A percentile compares a stretch with the other conserved stretches of the same genome.
phyloP scores from a whole-genome alignment of 2,888 invertebrate genomes.

The Cosmia trapezina region DNA sequence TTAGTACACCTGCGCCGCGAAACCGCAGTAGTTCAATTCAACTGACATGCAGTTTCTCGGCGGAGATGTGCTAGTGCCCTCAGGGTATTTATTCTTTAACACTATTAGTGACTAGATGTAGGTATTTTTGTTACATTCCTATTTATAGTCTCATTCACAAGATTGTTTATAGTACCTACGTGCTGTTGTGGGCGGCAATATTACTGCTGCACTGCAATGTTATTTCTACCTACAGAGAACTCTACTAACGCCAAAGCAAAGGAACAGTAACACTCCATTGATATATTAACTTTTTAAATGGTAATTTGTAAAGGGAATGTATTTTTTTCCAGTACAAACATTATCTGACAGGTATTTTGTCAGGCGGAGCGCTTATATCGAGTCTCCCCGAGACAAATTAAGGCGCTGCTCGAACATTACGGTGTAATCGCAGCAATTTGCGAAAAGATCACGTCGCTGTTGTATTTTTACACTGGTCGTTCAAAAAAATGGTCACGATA shows the following conservation, averaged over 20 bases:
- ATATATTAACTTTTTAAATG: constrained; percentile 59
- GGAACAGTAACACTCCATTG: constrained; percentile 32
- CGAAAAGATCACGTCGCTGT: constrained; percentile 74
- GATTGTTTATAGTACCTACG: constrained; percentile 24
- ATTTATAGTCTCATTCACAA: constrained; percentile 23
- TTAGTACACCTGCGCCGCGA: no score
- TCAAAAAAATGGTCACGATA: constrained; percentile 70
- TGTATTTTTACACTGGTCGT: constrained; percentile 72
- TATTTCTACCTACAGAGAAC: constrained; percentile 25
- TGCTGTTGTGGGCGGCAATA: constrained; percentile 30
- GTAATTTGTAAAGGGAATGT: constrained; percentile 52
- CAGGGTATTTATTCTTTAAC: not conserved
- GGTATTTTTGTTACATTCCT: constrained; percentile 15
- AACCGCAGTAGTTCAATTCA: no score
- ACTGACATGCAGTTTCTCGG: no score
- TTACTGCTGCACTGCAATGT: constrained; percentile 5
- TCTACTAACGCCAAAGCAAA: constrained; percentile 5
- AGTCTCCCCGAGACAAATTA: constrained; percentile 70
- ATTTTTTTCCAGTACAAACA: constrained; percentile 64
- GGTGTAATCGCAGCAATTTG: constrained; percentile 78
- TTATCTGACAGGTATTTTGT: constrained; percentile 76
- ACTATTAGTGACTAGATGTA: not conserved
- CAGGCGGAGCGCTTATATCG: constrained; percentile 71
- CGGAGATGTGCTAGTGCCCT: no score
- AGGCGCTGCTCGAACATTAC: constrained; percentile 66